Base-by-base conservation (phyloP, 2,797 vertebrate genomes). In the Paratrypauchen microcephalus region DNA sequence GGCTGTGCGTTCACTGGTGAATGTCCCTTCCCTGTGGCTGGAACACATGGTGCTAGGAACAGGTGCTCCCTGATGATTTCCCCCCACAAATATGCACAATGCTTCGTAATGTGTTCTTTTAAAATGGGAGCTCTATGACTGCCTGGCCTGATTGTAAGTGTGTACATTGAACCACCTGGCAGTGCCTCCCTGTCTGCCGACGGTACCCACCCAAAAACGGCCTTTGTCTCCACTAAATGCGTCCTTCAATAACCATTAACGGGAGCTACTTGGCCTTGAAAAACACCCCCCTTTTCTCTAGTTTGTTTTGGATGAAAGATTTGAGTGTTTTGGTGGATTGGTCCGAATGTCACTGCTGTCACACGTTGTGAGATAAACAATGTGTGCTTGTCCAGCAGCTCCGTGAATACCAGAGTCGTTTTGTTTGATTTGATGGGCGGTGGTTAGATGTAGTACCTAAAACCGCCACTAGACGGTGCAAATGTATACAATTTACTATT, bases 371-470 rank as follows among this genome's bases (percentile, higher is more conserved):
- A 48, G 52, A 72, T 56, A 55, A 83, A 88, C 79, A 87, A 83
- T 74, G 16, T 30, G 54, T 30, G 59, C 65, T 67, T 57, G 24
- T 73, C 16, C 45, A 2, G 16, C 60, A 62, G 55, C 13, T 18
- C 66, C 55, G 12, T 75, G 80, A 55, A 59, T 70, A 66, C 68
- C 19, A 12, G 19, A 0, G 58, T 41, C 9, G 18, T 76, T 78
- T 75, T 85, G 65, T 82, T 57, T 79, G 84, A 71, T 32, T 72
- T 48, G 80, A 90, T 87, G 90, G 89, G 91, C 88, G 88, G 90
- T 91, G 91, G 90, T 91, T 91, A 61, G 15, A 6, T 84, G 84
- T 65, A 73, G 74, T 79, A 1, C 67, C 26, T 1, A 7, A 39
- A 2, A 24, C 15, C 39, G 6, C 87, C 87, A 65, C 65, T 0